These are phyloP conservation scores for Morpho helenor DNA, from an alignment of 2,888 invertebrate species.

Conservation along the genomic window DNA sequence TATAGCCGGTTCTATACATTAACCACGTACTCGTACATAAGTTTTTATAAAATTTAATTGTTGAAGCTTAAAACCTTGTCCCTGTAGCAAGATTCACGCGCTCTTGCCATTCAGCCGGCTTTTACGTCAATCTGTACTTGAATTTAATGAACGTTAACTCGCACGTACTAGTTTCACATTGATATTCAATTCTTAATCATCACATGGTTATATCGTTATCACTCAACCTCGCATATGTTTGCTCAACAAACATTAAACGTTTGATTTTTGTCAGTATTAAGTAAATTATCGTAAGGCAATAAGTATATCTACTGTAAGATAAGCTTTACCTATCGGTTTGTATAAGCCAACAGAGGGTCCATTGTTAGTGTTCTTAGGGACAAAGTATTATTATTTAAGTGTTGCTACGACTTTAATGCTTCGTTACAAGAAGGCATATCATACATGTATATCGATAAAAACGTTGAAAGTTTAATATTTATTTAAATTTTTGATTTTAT, in stretches of 20 bases:
- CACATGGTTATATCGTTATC: background rate
- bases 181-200: conserved; percentile 2
- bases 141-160: background rate
- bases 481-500: too few relatives aligned
- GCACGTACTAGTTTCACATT: background rate
- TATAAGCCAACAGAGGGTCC: conserved; percentile 67
- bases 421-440: too few relatives aligned
- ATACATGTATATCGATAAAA: too few relatives aligned
- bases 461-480: too few relatives aligned
- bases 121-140: background rate
- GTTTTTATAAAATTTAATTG: too few relatives aligned
- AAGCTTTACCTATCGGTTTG: conserved; percentile 73
- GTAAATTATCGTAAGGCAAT: conserved; percentile 37
- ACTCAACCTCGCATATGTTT: conserved; percentile 4
- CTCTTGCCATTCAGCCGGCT: too few relatives aligned
- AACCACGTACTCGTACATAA: too few relatives aligned
- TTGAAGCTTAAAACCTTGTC: too few relatives aligned
- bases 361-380: conserved; percentile 62
- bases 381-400: conserved; percentile 56
- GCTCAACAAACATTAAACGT: conserved; percentile 16
- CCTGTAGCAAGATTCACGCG: too few relatives aligned
- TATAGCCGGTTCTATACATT: too few relatives aligned
- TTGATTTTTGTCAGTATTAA: conserved; percentile 28
- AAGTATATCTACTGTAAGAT: conserved; percentile 51
- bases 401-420: too few relatives aligned